Evolutionary conservation across 1,140 invertebrate species (phyloP), one percentile per base, ranked within the genome.

Genomic region (Rhysida immarginata): DNA sequence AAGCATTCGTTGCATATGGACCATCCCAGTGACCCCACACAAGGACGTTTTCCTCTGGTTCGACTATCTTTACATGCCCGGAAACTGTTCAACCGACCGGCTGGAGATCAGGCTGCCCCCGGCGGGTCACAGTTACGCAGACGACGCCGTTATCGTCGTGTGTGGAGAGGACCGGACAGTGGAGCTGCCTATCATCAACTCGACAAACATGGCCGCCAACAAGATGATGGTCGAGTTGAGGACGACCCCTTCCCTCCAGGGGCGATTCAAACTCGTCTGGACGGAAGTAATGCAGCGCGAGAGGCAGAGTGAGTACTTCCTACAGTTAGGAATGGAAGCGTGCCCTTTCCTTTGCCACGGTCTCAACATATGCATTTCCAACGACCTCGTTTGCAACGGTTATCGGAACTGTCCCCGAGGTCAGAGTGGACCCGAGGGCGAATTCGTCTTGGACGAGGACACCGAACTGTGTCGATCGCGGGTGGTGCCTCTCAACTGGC

Each of bases 261-360:
- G 86, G 1, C 80, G 84, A 0, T 90, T 91, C 63, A 85, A 87
- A 68, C 81, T 91, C 26, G 83, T 83, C 2, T 91, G 87, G 87
- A 90, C 86, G 2, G 86, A 89, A 63, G 71, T 90, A n/a, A 87
- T 81, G 64, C 86, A 89, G 66, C 85, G 89, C 66, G 24, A 27
- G 20, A 21, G 35, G 3, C 45, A 56, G 11, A 56, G 45, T 21
- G 20, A 51, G 18, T 56, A 25, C 21, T 51, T 26, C 26, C 26
- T 51, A 3, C 11, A 51, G 8, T 25, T 51, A 51, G 54, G 49
- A 3, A 25, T 26, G 13, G 49, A 51, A n/a, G 68, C 68, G 11
- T 73, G 86, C 62, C 84, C 84, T 58, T 92, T 91, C 61, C 76
- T 83, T 48, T 92, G 88, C 72, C 87, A 87, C 0, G 85, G 67